Conservation (phyloP, 2,888 invertebrate genomes). For the Lapara coniferarum region DNA sequence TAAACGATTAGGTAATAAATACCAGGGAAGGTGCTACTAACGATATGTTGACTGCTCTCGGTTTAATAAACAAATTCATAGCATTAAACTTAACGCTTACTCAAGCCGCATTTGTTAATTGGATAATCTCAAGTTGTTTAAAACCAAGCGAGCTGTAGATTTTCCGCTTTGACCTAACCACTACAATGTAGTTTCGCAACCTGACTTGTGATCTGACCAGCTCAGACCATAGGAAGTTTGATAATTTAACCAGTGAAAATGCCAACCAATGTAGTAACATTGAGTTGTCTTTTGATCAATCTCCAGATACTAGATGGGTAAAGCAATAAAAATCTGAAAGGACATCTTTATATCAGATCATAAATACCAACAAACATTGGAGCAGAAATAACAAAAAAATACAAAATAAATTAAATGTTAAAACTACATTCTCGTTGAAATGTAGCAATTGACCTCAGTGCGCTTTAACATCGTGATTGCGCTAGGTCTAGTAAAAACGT, state of each 20-base stretch:
- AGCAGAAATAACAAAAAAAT: too few relatives aligned
- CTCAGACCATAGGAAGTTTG: background rate
- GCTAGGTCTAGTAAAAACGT: too few relatives aligned
- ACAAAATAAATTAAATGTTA: too few relatives aligned
- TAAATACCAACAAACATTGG: too few relatives aligned
- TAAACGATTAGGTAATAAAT: too few relatives aligned
- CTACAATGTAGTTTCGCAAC: slow-evolving; percentile 4
- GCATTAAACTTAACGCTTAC: too few relatives aligned
- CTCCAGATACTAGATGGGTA: background rate
- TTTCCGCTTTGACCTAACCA: background rate
- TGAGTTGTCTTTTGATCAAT: background rate
- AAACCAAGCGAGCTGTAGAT: background rate
- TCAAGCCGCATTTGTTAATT: background rate
- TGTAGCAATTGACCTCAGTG: too few relatives aligned
- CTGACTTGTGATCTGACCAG: background rate
- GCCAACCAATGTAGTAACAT: background rate
- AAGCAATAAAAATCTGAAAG: background rate
- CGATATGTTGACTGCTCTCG: background rate
- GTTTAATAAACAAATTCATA: too few relatives aligned
- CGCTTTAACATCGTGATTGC: too few relatives aligned
- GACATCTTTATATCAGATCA: too few relatives aligned
- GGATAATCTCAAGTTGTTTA: background rate
- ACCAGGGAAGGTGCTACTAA: background rate
- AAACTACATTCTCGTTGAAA: too few relatives aligned
- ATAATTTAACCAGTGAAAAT: background rate